Percentiles rank a stretch among this genome's conserved stretches.
Evolutionary conservation across 2,113 vertebrate genomes (phyloP).

Genomic region (Poeciliopsis occidentalis): DNA sequence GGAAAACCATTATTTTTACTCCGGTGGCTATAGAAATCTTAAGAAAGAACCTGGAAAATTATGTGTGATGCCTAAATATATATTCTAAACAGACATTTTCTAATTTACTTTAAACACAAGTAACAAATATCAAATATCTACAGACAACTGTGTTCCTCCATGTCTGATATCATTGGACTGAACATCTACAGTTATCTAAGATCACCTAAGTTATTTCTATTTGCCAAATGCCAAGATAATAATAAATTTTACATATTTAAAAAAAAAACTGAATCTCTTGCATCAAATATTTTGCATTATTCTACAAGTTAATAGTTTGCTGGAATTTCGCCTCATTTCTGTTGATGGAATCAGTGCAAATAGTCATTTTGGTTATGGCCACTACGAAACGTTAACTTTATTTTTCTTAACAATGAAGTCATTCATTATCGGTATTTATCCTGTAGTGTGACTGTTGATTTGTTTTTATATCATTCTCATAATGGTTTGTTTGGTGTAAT

Average conservation of each 20-base stretch:
- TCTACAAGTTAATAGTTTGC: neutral
- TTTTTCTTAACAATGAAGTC: neutral
- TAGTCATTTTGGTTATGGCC: no score
- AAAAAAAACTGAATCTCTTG: no score
- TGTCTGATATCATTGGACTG: neutral
- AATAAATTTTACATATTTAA: neutral
- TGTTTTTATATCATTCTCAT: no score
- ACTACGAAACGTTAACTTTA: neutral
- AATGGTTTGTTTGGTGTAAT: no score
- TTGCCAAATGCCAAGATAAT: neutral
- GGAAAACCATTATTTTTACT: slow-evolving; percentile 54
- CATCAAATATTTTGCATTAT: no score
- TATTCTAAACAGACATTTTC: neutral
- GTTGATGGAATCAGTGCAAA: no score
- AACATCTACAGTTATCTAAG: neutral
- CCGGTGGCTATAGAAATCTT: slow-evolving; percentile 21
- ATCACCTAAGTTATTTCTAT: neutral
- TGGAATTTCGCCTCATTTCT: neutral
- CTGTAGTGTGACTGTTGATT: no score
- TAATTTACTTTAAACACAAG: neutral
- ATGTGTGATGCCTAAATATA: neutral
- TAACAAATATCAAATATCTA: slow-evolving; percentile 7
- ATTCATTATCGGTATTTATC: neutral
- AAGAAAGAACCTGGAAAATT: slow-evolving; percentile 11
- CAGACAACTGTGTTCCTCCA: neutral